Conservation (phyloP, 2,888 invertebrate genomes). For the Sialis fuliginosa region DNA sequence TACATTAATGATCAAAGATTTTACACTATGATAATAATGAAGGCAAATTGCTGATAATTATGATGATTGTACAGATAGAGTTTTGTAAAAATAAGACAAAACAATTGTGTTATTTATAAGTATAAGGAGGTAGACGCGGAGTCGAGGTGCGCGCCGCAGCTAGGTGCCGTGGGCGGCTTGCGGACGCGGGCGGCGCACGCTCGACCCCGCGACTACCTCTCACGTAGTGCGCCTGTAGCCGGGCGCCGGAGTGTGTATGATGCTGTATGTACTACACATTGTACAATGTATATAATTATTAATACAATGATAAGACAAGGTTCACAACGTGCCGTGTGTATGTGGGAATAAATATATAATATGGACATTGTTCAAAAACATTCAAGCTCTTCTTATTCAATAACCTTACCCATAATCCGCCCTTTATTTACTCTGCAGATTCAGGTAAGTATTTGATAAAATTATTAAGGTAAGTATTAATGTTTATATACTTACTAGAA, state of each 20-base stretch:
- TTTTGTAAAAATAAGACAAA: constrained; percentile 21
- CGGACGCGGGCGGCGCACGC: neutral
- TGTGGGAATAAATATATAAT: constrained; percentile 72
- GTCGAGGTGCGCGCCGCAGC: constrained; percentile 34
- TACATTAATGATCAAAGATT: constrained; percentile 29
- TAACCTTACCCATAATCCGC: neutral
- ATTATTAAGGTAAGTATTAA: too few species aligned
- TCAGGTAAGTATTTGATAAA: neutral
- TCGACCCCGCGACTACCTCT: neutral
- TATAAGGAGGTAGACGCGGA: constrained; percentile 31
- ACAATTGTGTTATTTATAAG: constrained; percentile 26
- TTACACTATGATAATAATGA: constrained; percentile 29
- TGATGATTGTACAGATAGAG: constrained; percentile 31
- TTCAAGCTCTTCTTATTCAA: neutral
- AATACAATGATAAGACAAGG: constrained; percentile 68
- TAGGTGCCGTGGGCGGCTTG: constrained; percentile 33
- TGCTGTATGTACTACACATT: constrained; percentile 47
- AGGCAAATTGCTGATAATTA: constrained; percentile 22
- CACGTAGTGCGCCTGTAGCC: constrained; percentile 23
- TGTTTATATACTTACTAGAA: too few species aligned
- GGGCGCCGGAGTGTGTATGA: constrained; percentile 45
- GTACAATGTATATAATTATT: constrained; percentile 57
- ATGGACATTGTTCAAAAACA: constrained; percentile 70
- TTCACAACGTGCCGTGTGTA: constrained; percentile 84
- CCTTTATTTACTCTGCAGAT: neutral